Evolutionary conservation across 2,888 invertebrate genomes (phyloP), one percentile per base, ranked within the genome.

Genomic region (Lydus trimaculatus): DNA sequence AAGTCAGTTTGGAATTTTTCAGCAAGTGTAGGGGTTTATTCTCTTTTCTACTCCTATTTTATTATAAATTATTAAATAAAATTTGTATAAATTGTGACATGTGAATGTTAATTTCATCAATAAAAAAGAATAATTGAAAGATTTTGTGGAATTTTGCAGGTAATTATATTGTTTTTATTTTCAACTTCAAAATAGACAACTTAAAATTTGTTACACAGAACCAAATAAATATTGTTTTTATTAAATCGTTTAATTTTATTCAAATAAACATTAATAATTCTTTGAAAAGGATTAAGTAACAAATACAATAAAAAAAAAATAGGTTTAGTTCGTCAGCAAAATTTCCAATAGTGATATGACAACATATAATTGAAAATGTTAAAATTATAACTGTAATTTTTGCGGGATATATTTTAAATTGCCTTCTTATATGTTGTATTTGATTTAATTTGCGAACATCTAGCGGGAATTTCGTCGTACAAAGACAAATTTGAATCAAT

Each of bases 301-400:
- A 17, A 43, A 36, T n/a, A 17, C n/a, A n/a, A n/a, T n/a, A n/a
- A n/a, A n/a, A n/a, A n/a, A n/a, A n/a, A n/a, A n/a, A n/a, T 48
- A 48, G 20, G 43, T n/a, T 17, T 20, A 20, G 1, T 11, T 48
- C 23, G 52, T 52, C 52, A 52, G 52, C 52, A 23, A 52, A 52
- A 52, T 52, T 52, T 23, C 52, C 52, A 52, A 25, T 23, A 52
- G 20, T 52, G 5, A 25, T 13, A 20, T 23, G 25, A 25, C 23
- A 25, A 25, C 23, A 25, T 23, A 52, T 9, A 5, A 25, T 23
- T 23, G 15, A 52, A 52, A 52, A 52, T 25, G 52, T 25, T 43
- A 17, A 43, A n/a, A 43, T 43, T 43, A 23, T 67, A 67, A 67
- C 67, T 67, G 67, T 67, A 67, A 33, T 31, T 64, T 64, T 67